phyloP scores from a whole-genome alignment of 2,888 invertebrate species.

The Mylabris sibirica region DNA sequence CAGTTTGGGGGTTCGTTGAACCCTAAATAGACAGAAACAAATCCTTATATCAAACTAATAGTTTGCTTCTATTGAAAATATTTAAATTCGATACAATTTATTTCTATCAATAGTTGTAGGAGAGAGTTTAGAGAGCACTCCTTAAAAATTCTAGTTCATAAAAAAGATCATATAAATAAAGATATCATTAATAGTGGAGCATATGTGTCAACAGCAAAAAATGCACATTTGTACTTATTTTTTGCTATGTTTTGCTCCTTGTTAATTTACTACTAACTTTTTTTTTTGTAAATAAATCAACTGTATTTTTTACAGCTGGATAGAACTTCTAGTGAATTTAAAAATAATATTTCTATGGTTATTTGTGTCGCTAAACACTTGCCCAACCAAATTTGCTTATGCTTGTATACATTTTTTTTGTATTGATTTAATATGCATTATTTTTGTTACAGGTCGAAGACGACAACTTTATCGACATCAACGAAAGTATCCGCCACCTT shows the following conservation, averaged over 20 bases:
- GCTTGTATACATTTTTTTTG: not conserved
- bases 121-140: not conserved
- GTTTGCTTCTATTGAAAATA: not conserved
- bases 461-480: constrained; percentile 54
- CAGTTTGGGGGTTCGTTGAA: constrained; percentile 31
- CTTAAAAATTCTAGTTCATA: not conserved
- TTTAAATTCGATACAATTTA: not conserved
- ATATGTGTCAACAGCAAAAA: not conserved
- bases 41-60: constrained; percentile 18
- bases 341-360: constrained; percentile 20
- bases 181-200: not conserved
- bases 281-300: not conserved
- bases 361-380: constrained; percentile 25
- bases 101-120: not conserved
- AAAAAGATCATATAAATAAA: not conserved
- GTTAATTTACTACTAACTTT: not conserved
- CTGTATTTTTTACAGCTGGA: not conserved
- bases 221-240: not conserved
- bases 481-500: constrained; percentile 59
- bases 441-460: constrained; percentile 59
- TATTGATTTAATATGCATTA: constrained; percentile 17
- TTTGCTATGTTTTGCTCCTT: not conserved
- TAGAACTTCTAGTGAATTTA: constrained; percentile 3
- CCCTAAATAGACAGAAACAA: constrained; percentile 20
- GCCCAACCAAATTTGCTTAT: constrained; percentile 21